Evolutionary conservation across 2,888 invertebrate genomes (phyloP).

Genomic region (Dryadula phaetusa): DNA sequence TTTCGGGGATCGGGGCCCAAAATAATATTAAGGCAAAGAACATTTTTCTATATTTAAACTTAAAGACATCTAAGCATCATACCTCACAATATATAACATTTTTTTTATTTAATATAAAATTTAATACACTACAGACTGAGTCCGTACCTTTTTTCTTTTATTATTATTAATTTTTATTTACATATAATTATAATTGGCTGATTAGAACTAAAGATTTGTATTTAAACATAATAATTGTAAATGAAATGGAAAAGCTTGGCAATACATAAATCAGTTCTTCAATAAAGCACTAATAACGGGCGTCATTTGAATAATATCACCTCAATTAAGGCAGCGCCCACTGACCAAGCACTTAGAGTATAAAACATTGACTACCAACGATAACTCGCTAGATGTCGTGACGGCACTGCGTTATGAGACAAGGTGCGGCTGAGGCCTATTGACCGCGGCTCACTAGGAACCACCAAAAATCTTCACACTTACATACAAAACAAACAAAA

Average conservation of each 20-base stretch:
- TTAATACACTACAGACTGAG: no score
- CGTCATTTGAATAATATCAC: constrained; percentile 71
- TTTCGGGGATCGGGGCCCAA: no score
- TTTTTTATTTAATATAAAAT: no score
- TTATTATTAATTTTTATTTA: no score
- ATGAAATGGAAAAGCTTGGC: constrained; percentile 20
- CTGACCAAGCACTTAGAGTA: constrained; percentile 72
- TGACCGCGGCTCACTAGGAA: constrained; percentile 80
- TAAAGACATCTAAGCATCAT: no score
- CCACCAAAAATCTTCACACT: constrained; percentile 54
- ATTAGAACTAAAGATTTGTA: no score
- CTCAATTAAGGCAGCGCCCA: constrained; percentile 74
- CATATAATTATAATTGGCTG: no score
- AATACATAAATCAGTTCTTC: constrained; percentile 43
- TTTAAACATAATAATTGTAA: constrained; percentile 3
- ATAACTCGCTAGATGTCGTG: constrained; percentile 80
- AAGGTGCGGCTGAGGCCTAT: constrained; percentile 79
- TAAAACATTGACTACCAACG: constrained; percentile 68
- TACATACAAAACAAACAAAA: constrained; percentile 51
- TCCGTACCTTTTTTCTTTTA: no score
- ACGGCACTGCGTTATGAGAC: constrained; percentile 76
- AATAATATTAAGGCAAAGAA: no score
- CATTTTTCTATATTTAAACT: no score
- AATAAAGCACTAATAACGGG: constrained; percentile 46
- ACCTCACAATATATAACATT: no score